phyloP scores from a whole-genome alignment of 2,888 invertebrate genomes.

The Troides aeacus region DNA sequence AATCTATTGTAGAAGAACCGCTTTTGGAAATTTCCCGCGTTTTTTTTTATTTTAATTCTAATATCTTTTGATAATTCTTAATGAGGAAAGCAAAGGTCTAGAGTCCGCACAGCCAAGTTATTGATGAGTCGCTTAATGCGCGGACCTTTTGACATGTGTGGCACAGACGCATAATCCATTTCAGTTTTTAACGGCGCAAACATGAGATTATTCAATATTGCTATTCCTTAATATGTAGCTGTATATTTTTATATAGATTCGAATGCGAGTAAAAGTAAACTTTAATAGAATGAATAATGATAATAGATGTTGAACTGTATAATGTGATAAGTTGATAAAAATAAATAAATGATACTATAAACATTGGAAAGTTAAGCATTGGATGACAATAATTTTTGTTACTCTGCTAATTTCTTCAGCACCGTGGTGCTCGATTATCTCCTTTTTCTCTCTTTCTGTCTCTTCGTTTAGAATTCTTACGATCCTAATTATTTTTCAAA shows the following conservation, averaged over 20 bases:
- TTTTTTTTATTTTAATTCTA: slow-evolving; percentile 4
- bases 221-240: slow-evolving; percentile 44
- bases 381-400: slow-evolving; percentile 80
- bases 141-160: slow-evolving; percentile 2
- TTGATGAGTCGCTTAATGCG: background rate
- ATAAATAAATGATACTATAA: slow-evolving; percentile 53
- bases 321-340: slow-evolving; percentile 66
- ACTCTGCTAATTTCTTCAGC: slow-evolving; percentile 54
- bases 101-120: background rate
- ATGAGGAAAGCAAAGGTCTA: background rate
- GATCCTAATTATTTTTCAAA: background rate
- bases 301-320: slow-evolving; percentile 64
- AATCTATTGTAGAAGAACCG: slow-evolving; percentile 35
- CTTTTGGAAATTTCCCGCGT: slow-evolving; percentile 34
- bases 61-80: background rate
- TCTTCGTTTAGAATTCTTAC: slow-evolving; percentile 10
- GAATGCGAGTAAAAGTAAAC: slow-evolving; percentile 44
- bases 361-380: slow-evolving; percentile 72
- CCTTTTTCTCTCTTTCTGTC: slow-evolving; percentile 5
- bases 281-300: slow-evolving; percentile 40
- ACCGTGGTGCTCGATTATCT: slow-evolving; percentile 41
- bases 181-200: slow-evolving; percentile 38
- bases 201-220: slow-evolving; percentile 56
- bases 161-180: slow-evolving; percentile 30
- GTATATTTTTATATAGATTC: slow-evolving; percentile 60